Conservation (phyloP, 1,140 invertebrate species). For the Hyposmocoma kahamanoa region DNA sequence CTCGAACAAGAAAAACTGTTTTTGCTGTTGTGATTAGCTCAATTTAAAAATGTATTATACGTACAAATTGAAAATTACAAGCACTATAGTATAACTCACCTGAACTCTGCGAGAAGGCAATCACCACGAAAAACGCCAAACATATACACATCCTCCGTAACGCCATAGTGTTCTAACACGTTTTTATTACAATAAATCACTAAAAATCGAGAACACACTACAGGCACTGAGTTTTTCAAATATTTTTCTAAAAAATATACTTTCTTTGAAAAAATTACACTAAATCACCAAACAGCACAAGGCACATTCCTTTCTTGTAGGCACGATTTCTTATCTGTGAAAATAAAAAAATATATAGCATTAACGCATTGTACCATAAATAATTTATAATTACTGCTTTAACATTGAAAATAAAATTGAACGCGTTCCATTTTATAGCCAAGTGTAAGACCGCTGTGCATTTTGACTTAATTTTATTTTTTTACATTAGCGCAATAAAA, state of each 20-base stretch:
- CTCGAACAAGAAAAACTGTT: no score
- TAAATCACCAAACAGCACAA: constrained; percentile 3
- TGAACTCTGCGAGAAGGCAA: constrained; percentile 44
- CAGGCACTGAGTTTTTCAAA: constrained; percentile 18
- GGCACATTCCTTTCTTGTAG: constrained; percentile 2
- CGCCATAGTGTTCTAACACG: constrained; percentile 32
- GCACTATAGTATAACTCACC: constrained; percentile 28
- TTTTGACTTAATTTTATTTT: no score
- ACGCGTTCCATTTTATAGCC: no score
- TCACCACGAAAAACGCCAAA: constrained; percentile 35
- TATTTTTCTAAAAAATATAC: background rate
- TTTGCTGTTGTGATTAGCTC: no score
- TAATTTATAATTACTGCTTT: no score
- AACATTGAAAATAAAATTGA: no score
- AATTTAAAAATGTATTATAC: no score
- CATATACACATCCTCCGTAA: constrained; percentile 38
- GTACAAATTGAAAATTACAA: no score
- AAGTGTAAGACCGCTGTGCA: no score
- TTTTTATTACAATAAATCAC: constrained; percentile 24
- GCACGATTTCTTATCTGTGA: background rate
- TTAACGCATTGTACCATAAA: no score
- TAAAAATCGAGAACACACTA: constrained; percentile 18
- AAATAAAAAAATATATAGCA: background rate
- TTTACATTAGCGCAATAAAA: no score
- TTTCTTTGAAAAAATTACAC: background rate